Evolutionary conservation across 2,797 vertebrate genomes (phyloP).

Genomic region (Smutsia gigantea): DNA sequence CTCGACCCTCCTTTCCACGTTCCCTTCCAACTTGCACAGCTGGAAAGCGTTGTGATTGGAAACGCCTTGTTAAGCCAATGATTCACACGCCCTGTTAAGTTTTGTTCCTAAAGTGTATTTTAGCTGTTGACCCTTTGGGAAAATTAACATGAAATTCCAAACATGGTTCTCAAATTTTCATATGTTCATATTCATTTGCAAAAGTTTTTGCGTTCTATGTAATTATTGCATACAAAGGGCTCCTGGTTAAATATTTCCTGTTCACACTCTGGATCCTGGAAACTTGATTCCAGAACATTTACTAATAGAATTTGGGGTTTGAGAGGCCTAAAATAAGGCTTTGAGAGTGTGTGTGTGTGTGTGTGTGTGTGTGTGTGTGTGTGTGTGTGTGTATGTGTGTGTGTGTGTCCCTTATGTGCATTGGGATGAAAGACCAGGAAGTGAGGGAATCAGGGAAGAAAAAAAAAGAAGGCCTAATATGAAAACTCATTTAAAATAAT

Average conservation of each 20-base stretch:
- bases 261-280: background rate
- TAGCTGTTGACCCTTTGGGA: background rate
- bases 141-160: background rate
- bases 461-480: background rate
- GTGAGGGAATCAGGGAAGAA: background rate
- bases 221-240: background rate
- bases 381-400: background rate
- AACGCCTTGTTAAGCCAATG: conserved; percentile 50
- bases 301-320: background rate
- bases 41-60: conserved; percentile 56
- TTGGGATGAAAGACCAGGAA: background rate
- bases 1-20: background rate
- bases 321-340: background rate
- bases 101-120: conserved; percentile 14
- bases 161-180: background rate
- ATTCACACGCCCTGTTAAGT: background rate
- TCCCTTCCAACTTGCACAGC: background rate
- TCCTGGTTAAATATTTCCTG: background rate
- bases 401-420: background rate
- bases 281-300: background rate
- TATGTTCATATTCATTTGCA: conserved; percentile 1
- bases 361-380: background rate
- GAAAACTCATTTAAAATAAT: background rate
- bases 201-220: background rate
- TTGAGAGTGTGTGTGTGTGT: too few relatives aligned